Evolutionary conservation across 2,888 invertebrate species (phyloP).

Genomic region (Lasioglossum zephyrum): DNA sequence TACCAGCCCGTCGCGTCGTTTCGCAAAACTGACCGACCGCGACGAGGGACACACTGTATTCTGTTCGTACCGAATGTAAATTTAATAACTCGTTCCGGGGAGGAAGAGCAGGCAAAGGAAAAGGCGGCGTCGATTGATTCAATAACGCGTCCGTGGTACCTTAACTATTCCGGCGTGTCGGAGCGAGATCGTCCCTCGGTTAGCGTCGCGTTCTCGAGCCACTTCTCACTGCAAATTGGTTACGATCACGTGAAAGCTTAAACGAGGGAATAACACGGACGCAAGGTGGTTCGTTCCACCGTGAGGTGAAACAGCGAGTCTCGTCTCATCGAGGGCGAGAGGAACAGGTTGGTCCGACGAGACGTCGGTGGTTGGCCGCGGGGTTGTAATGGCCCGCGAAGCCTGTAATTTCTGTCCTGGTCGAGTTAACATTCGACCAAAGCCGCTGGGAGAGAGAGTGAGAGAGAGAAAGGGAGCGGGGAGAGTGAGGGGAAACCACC

Average conservation of each 20-base stretch:
- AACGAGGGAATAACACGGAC: conserved; percentile 56
- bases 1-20: conserved; percentile 33
- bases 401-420: conserved; percentile 67
- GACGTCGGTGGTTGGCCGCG: conserved; percentile 57
- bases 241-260: conserved; percentile 56
- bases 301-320: conserved; percentile 21
- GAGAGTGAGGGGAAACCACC: conserved; percentile 21
- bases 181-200: neutral
- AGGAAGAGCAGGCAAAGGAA: neutral
- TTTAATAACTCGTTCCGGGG: neutral
- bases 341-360: conserved; percentile 24
- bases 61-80: neutral
- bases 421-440: conserved; percentile 67
- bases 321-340: neutral
- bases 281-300: conserved; percentile 37
- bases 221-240: conserved; percentile 39
- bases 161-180: neutral
- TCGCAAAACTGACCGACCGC: neutral
- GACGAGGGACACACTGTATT: neutral
- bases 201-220: conserved; percentile 7
- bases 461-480: neutral
- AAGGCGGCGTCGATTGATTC: conserved; percentile 19
- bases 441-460: neutral
- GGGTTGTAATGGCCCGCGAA: conserved; percentile 63
- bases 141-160: conserved; percentile 12